phyloP scores from a whole-genome alignment of 2,888 invertebrate species.

The Leucozona laternaria region DNA sequence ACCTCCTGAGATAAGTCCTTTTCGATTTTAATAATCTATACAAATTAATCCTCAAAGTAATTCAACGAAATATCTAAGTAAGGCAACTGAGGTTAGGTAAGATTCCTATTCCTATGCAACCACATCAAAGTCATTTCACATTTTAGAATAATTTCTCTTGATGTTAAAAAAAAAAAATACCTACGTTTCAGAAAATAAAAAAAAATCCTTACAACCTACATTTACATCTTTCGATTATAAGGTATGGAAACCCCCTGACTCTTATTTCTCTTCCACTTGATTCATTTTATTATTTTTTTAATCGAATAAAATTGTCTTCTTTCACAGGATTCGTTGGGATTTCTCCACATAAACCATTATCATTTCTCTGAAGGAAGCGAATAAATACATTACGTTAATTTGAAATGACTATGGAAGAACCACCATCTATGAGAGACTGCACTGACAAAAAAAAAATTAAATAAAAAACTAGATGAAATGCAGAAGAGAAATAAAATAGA shows the following conservation, averaged over 20 bases:
- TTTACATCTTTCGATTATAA: background rate
- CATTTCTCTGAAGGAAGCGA: slow-evolving; percentile 53
- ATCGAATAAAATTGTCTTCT: slow-evolving; percentile 70
- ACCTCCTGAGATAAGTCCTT: too few relatives aligned
- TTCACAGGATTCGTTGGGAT: slow-evolving; percentile 41
- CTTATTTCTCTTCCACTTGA: background rate
- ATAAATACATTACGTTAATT: slow-evolving; percentile 73
- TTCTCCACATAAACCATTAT: slow-evolving; percentile 25
- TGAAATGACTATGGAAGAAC: slow-evolving; percentile 65
- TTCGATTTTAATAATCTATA: too few relatives aligned
- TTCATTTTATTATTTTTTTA: slow-evolving; percentile 34
- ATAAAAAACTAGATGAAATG: slow-evolving; percentile 8
- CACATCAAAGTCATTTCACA: slow-evolving; percentile 13
- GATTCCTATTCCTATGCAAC: background rate
- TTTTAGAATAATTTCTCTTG: background rate
- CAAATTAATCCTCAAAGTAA: slow-evolving; percentile 23
- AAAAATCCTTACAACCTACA: background rate
- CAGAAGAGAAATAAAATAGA: background rate
- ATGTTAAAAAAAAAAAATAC: background rate
- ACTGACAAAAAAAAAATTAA: slow-evolving; percentile 14
- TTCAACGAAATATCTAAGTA: slow-evolving; percentile 11
- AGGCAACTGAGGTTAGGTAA: background rate
- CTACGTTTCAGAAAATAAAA: background rate
- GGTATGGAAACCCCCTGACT: background rate
- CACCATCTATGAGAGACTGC: slow-evolving; percentile 52